These are phyloP conservation scores for Meta bourneti DNA, from an alignment of 2,888 invertebrate genomes.

Conservation along the genomic window DNA sequence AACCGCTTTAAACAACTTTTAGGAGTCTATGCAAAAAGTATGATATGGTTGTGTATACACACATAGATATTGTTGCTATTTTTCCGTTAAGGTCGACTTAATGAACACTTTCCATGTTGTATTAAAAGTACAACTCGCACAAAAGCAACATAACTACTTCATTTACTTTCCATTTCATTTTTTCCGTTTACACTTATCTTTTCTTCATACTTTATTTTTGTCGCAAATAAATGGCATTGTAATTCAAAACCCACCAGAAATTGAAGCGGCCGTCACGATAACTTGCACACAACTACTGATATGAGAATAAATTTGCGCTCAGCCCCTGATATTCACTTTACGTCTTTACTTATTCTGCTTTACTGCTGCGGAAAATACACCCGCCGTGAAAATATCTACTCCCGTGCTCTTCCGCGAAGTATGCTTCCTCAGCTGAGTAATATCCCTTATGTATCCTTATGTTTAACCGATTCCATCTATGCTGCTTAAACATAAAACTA, in stretches of 20 bases:
- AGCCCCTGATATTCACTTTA: conserved; percentile 17
- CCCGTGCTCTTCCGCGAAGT: background rate
- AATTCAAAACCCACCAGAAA: too few species aligned
- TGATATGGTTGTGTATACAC: background rate
- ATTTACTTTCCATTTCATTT: too few species aligned
- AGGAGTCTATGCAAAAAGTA: background rate
- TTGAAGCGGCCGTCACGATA: too few species aligned
- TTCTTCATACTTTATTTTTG: too few species aligned
- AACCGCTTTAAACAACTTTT: too few species aligned
- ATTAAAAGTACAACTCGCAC: too few species aligned
- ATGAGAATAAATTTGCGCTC: conserved; percentile 6
- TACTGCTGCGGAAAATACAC: conserved; percentile 24
- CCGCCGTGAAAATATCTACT: conserved; percentile 28
- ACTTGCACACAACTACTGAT: background rate
- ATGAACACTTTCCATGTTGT: too few species aligned
- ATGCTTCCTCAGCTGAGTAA: conserved; percentile 17
- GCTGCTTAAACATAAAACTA: conserved; percentile 58
- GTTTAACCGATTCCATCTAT: conserved; percentile 39
- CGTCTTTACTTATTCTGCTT: conserved; percentile 30
- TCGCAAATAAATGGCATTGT: too few species aligned
- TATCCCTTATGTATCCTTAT: conserved; percentile 32
- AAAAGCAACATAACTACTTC: too few species aligned
- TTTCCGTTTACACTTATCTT: too few species aligned
- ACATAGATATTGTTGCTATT: too few species aligned
- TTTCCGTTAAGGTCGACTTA: too few species aligned